phyloP scores from a whole-genome alignment of 1,140 invertebrate species.

The Nebria ingens region DNA sequence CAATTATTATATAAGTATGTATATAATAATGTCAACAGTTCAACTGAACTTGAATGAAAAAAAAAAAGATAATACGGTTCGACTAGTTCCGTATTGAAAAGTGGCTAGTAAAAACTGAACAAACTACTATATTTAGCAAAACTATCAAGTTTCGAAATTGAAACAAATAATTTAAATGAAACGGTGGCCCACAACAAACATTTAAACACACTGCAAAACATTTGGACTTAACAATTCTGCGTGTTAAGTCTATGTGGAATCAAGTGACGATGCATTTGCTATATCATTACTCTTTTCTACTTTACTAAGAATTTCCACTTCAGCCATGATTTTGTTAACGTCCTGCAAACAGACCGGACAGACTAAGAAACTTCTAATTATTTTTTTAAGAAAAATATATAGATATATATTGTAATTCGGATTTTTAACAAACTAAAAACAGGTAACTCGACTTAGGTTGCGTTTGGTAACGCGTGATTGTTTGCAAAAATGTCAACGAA shows the following conservation, averaged over 20 bases:
- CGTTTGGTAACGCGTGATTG: too few species aligned
- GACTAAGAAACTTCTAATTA: too few species aligned
- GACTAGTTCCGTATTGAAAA: too few species aligned
- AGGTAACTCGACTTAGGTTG: too few species aligned
- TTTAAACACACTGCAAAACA: neutral
- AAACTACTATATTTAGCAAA: conserved; percentile 16
- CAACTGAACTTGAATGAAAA: too few species aligned
- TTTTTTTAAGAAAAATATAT: too few species aligned
- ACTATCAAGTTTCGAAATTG: too few species aligned
- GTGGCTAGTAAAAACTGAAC: conserved; percentile 19
- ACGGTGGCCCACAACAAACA: conserved; percentile 11
- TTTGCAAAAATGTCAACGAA: too few species aligned
- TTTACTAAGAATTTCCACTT: conserved; percentile 27
- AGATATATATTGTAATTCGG: too few species aligned
- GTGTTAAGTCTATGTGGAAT: neutral
- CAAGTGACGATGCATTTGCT: conserved; percentile 12
- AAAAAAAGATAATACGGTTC: too few species aligned
- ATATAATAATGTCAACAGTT: neutral
- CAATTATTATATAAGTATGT: neutral
- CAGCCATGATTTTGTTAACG: conserved; percentile 32
- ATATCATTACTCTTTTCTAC: conserved; percentile 16
- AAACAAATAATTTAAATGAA: too few species aligned
- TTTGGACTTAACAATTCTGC: neutral
- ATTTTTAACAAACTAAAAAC: too few species aligned
- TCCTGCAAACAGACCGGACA: conserved; percentile 35